phyloP scores from a whole-genome alignment of 2,888 invertebrate species.

The Pantelozetes paolii region DNA sequence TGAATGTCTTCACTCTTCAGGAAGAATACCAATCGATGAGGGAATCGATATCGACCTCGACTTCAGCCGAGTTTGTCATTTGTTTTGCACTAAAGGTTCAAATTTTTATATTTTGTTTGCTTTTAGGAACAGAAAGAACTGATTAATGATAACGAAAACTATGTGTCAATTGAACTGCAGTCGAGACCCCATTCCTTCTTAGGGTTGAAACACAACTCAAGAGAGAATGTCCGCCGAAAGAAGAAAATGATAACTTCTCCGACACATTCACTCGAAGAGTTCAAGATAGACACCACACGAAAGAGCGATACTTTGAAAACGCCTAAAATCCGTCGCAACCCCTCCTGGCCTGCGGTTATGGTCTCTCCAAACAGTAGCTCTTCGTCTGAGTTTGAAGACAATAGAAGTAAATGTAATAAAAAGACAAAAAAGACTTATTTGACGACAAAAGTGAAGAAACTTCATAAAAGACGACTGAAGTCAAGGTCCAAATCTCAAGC shows the following conservation, averaged over 20 bases:
- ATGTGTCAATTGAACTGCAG: neutral
- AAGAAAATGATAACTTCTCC: constrained; percentile 1
- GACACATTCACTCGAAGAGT: constrained; percentile 21
- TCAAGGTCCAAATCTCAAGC: neutral
- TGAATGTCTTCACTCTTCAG: neutral
- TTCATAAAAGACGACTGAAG: constrained; percentile 1
- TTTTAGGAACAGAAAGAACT: neutral
- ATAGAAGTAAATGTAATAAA: neutral
- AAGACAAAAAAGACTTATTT: neutral
- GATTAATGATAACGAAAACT: neutral
- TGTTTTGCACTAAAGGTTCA: neutral
- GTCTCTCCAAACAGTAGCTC: constrained; percentile 20
- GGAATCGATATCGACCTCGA: constrained; percentile 20
- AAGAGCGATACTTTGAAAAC: neutral
- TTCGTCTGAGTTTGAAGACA: constrained; percentile 18
- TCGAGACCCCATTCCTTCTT: neutral
- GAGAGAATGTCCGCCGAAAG: neutral
- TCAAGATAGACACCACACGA: neutral
- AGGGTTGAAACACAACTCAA: neutral
- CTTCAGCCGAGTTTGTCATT: constrained; percentile 14
- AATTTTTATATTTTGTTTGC: too few relatives aligned
- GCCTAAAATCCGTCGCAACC: constrained; percentile 24
- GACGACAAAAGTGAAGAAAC: constrained; percentile 19
- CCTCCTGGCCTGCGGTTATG: constrained; percentile 19
- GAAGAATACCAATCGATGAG: constrained; percentile 4